Evolutionary conservation across 2,113 vertebrate genomes (phyloP), one percentile per base, ranked within the genome.

Genomic region (Meleagris gallopavo): DNA sequence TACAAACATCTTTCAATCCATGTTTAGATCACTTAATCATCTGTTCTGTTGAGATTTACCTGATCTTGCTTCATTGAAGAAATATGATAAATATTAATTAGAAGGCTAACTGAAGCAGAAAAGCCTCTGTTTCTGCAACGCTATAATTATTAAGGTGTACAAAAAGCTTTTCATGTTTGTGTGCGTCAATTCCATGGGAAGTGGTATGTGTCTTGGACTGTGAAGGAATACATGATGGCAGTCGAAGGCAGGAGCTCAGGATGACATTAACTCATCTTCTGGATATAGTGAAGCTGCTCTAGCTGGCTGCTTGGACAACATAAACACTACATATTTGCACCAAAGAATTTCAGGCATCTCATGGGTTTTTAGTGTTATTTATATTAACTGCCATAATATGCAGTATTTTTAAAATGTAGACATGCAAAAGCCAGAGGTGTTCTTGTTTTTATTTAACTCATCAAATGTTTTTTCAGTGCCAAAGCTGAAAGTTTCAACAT

Each of bases 61-160:
- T 41, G 27, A 73, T 46, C 15, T 61, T 65, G 9, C 24, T 60
- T 87, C 21, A 9, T 17, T 77, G 62, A 36, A 73, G 4, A 55
- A 61, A 13, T 15, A 45, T 29, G 45, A 7, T 46, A 14, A 69
- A 48, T 3, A 21, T 50, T 29, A 60, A 55, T 40, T 55, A 60
- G 20, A 60, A 69, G 54, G 48, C 17, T 25, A 58, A 17, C 8
- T 10, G 27, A 55, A 77, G 60, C 27, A 36, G 10, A 40, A 60
- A 75, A 7, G 3, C 34, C 22, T 69, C 20, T 60, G 15, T 20
- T 76, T 11, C 41, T 0, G 0, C 21, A 67, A 66, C 22, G 18
- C 22, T 58, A 4, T 50, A 34, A 30, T 3, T 13, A 41, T 55
- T 61, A 55, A 21, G 5, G 27, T 69, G 40, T 16, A 30, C 11